Evolutionary conservation across 2,888 invertebrate species (phyloP), one percentile per base, ranked within the genome.

Genomic region (Chrysolina americana): DNA sequence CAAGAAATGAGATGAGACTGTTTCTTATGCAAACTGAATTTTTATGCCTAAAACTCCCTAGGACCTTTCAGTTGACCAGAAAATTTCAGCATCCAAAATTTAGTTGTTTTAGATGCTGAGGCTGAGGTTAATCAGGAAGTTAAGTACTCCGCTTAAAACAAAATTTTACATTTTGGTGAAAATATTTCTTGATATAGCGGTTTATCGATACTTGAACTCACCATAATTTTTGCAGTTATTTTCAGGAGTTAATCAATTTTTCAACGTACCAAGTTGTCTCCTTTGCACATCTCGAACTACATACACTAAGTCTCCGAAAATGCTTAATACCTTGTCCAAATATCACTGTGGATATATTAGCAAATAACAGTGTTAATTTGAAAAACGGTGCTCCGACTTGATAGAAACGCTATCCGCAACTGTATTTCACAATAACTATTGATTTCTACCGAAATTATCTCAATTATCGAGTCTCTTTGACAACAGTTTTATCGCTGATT

Each of bases 371-470:
- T 21, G 13, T 19, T 53, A 21, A 11, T 53, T 44, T 53, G 0
- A 53, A 53, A 53, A 21, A 11, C 53, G 5, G 21, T 19, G 53
- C 21, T 53, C 10, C 53, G 53, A 19, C 19, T 21, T 10, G 19
- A 53, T 53, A 17, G 11, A 13, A 21, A 21, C 13, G 53, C 21
- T 53, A 19, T 53, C 53, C 53, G 53, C 53, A 53, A 53, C 53
- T 53, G 53, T 53, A 53, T 53, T 53, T 53, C 53, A 1, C 21
- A 13, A 53, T 47, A 69, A 69, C 62, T 68, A 73, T 73, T 47
- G 68, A 73, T 73, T 73, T 56, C 73, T 65, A 44, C 65, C 44
- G 59, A 69, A 69, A 73, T 73, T 73, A 73, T 73, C 73, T 73
- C 44, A 47, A 70, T 73, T 70, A 73, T 62, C 73, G 50, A 59